A percentile compares a stretch with the other conserved stretches of the same genome.
Evolutionary conservation across 2,797 vertebrate species (phyloP).

Genomic region (Peromyscus aztecus): DNA sequence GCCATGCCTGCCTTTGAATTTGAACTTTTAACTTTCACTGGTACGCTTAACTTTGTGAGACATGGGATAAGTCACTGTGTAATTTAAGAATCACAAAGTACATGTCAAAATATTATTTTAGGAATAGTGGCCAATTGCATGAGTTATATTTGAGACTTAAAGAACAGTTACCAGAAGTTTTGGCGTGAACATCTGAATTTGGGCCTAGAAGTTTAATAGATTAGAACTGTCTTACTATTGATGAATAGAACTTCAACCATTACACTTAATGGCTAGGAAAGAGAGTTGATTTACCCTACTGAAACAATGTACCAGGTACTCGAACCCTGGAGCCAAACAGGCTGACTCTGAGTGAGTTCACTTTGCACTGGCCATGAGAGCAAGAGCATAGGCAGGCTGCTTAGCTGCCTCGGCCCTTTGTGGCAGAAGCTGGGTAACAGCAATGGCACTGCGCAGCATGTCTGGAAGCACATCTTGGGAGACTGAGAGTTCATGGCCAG

Average conservation of each 20-base stretch:
- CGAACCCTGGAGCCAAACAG: not conserved
- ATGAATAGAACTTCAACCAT: constrained; percentile 30
- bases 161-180: not conserved
- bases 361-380: not conserved
- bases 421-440: not conserved
- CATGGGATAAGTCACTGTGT: constrained; percentile 2
- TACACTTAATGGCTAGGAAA: not conserved
- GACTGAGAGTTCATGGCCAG: not conserved
- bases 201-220: not conserved
- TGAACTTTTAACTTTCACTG: constrained; percentile 25
- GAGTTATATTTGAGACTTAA: constrained; percentile 11
- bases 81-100: constrained; percentile 10
- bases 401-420: not conserved
- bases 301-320: not conserved
- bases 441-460: no score
- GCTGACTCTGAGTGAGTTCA: not conserved
- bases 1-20: not conserved
- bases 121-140: constrained; percentile 19
- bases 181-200: not conserved
- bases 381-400: not conserved
- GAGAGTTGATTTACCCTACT: not conserved
- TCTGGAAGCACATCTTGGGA: not conserved
- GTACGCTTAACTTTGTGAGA: not conserved
- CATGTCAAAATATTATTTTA: constrained; percentile 18
- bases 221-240: not conserved